Conservation (phyloP, 2,888 invertebrate genomes). For the Oithona nana region DNA sequence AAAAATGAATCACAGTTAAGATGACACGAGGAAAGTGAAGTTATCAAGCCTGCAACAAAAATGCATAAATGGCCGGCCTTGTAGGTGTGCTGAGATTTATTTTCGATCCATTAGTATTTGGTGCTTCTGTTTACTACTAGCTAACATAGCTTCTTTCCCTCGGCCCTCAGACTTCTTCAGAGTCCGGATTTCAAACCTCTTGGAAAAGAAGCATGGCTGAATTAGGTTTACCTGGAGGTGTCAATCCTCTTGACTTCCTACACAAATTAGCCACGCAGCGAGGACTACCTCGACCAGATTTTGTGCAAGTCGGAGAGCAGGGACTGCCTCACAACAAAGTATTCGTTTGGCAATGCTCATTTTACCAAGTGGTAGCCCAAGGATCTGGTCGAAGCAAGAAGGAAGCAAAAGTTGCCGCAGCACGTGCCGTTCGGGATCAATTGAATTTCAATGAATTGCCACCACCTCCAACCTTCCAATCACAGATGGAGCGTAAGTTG, state of each 20-base stretch:
- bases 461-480: neutral
- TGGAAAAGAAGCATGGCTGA: neutral
- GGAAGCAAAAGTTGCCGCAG: constrained; percentile 3
- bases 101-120: no score
- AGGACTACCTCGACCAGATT: neutral
- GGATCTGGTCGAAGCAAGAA: constrained; percentile 1
- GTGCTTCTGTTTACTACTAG: no score
- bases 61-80: no score
- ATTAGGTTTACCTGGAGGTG: neutral
- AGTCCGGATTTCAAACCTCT: no score
- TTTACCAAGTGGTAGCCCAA: neutral
- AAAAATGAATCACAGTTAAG: no score
- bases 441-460: neutral
- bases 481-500: neutral
- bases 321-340: constrained; percentile 3
- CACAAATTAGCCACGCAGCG: constrained; percentile 6
- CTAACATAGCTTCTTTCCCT: no score
- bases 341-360: constrained; percentile 6
- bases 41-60: no score
- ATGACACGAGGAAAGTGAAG: no score
- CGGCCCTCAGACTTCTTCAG: no score
- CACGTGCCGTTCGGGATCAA: neutral
- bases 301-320: constrained; percentile 1
- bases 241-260: constrained; percentile 4
- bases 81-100: no score